Base-by-base conservation (phyloP, 2,888 invertebrate species). In the Archips crataeganus region DNA sequence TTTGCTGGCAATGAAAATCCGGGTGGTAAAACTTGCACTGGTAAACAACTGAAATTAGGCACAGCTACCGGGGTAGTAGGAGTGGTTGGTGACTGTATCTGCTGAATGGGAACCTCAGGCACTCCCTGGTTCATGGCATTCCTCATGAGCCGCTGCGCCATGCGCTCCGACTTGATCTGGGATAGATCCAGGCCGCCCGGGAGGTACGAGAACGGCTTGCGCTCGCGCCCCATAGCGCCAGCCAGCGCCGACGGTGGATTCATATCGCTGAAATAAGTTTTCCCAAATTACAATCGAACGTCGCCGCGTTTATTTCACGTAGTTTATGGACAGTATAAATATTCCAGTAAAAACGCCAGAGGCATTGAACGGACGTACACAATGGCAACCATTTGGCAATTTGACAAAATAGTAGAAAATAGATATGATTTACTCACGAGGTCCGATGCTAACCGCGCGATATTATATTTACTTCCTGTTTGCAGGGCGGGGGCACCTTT, bases 171-270 rank as follows among this genome's bases (percentile, higher is more conserved):
- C 82, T 97, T 96, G 78, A 98, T 98, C 94, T 98, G 97, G 13
- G 98, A 98, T 62, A 98, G 95, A 91, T 98, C 98, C 74, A 98
- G 95, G 81, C 98, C 98, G 11, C 98, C 98, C 0, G 98, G 98
- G 42, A 98, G 98, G 89, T 99, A 99, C 36, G 98, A 98, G 89
- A 99, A 99, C 49, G 98, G 98, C 90, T 98, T 98, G 87, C 98
- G 98, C 89, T 98, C 98, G 91, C 98, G 98, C 87, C 97, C 97
- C 97, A 98, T 97, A 64, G 98, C 98, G 90, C 98, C 97, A 86
- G 97, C 97, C 75, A 98, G 96, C 78, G 98, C 98, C 77, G 97
- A 96, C 74, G 98, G 98, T 64, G 98, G 97, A 90, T 97, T 93
- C 94, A 94, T 94, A 78, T 85, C 84, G 84, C 93, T 93, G 92